Conservation (phyloP, 53 echinoderm and acorn worm species). For the Hippasteria phrygiana region DNA sequence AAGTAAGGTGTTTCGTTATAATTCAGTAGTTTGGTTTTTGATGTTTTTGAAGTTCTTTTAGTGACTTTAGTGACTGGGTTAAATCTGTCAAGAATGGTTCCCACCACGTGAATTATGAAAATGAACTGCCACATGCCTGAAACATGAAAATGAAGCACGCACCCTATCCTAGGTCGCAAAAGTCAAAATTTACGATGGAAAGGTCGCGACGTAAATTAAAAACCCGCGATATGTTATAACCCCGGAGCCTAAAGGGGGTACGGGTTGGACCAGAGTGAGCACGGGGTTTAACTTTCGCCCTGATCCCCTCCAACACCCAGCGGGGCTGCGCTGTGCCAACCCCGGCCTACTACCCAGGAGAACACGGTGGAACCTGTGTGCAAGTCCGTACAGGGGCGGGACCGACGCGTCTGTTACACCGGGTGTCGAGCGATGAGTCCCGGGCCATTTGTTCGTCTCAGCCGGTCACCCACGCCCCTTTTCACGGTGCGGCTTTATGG, state of each 20-base stretch:
- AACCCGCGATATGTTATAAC: constrained; percentile 4
- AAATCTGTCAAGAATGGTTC: not conserved
- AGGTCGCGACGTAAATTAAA: constrained; percentile 12
- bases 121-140: not conserved
- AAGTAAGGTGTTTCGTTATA: not conserved
- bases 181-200: not conserved
- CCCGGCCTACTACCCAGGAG: not conserved
- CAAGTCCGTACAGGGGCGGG: not conserved
- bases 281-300: not conserved
- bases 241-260: not conserved
- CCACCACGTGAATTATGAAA: constrained; percentile 9
- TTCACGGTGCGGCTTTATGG: not conserved
- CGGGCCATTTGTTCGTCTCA: not conserved
- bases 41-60: no score
- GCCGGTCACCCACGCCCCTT: not conserved
- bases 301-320: not conserved
- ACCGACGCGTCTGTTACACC: not conserved
- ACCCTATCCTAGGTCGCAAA: not conserved
- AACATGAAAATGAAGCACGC: not conserved
- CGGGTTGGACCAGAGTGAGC: not conserved
- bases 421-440: not conserved
- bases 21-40: no score
- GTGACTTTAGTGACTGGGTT: no score
- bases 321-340: not conserved
- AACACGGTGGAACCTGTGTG: not conserved